phyloP scores from a whole-genome alignment of 1,140 invertebrate species.

The Meloidogyne floridensis region DNA sequence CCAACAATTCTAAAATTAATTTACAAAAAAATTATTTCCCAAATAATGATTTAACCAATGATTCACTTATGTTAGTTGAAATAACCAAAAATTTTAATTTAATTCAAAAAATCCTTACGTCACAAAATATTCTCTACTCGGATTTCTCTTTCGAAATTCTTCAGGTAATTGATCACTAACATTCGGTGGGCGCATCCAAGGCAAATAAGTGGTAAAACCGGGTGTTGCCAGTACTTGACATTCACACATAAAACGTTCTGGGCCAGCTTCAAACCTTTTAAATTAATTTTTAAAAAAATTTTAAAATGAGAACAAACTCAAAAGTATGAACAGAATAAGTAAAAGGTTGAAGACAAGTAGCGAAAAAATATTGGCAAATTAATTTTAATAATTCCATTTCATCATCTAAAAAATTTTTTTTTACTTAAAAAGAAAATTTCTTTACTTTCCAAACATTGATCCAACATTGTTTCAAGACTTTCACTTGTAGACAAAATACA shows the following conservation, averaged over 20 bases:
- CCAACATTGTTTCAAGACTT: background rate
- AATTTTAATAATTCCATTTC: background rate
- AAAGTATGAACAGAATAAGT: conserved; percentile 3
- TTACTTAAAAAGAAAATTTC: background rate
- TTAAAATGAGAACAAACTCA: background rate
- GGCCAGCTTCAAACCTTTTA: background rate
- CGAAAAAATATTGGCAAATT: background rate
- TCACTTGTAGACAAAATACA: background rate
- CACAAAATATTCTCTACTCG: background rate
- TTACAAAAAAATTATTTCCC: too few relatives aligned
- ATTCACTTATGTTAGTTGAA: too few relatives aligned
- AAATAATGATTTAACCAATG: too few relatives aligned
- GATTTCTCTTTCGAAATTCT: conserved; percentile 9
- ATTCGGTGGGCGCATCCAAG: background rate
- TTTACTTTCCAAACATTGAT: background rate
- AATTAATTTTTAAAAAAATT: background rate
- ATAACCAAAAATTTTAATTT: background rate
- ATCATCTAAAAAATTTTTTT: background rate
- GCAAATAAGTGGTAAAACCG: background rate
- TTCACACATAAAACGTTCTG: conserved; percentile 5
- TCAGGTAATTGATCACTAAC: background rate
- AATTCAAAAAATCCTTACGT: background rate
- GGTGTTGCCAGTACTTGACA: background rate
- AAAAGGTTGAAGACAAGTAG: background rate
- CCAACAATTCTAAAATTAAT: too few relatives aligned